Evolutionary conservation across 2,888 invertebrate species (phyloP).

Genomic region (Folsomia candida): DNA sequence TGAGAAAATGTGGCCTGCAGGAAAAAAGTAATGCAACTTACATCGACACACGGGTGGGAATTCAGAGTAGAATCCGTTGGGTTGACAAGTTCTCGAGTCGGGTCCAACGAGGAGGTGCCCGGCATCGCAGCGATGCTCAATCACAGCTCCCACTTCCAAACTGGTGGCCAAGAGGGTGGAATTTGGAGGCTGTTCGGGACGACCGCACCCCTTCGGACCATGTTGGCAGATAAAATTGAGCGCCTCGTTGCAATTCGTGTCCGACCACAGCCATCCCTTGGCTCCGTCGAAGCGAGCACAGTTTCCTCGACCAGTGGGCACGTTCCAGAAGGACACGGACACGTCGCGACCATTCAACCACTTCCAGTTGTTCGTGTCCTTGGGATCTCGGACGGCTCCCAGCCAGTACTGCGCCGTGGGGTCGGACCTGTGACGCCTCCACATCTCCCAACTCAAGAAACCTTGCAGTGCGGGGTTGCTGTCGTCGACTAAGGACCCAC

Average conservation of each 20-base stretch:
- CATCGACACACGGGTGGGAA: constrained; percentile 91
- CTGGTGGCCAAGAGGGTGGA: constrained; percentile 77
- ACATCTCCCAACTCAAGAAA: constrained; percentile 90
- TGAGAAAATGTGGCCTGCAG: too few species aligned
- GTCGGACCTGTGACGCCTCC: constrained; percentile 85
- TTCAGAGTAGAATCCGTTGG: constrained; percentile 90
- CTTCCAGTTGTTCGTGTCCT: constrained; percentile 76
- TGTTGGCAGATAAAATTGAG: constrained; percentile 91
- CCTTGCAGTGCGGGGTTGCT: constrained; percentile 91
- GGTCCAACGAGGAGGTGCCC: constrained; percentile 87
- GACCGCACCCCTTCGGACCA: constrained; percentile 85
- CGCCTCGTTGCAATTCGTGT: constrained; percentile 78
- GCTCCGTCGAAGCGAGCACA: constrained; percentile 89
- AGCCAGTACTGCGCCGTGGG: constrained; percentile 92
- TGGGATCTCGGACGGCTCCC: constrained; percentile 82
- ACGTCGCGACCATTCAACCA: constrained; percentile 87
- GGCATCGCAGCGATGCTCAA: constrained; percentile 78
- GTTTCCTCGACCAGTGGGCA: constrained; percentile 76
- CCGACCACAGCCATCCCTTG: constrained; percentile 92
- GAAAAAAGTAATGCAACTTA: too few species aligned
- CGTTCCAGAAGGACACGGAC: constrained; percentile 87
- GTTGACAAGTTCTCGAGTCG: constrained; percentile 74
- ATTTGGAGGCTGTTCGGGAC: constrained; percentile 89
- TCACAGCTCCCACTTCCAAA: constrained; percentile 76
- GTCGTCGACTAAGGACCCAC: constrained; percentile 83